Base-by-base conservation (phyloP, 2,113 vertebrate species). In the Siphamia tubifer region DNA sequence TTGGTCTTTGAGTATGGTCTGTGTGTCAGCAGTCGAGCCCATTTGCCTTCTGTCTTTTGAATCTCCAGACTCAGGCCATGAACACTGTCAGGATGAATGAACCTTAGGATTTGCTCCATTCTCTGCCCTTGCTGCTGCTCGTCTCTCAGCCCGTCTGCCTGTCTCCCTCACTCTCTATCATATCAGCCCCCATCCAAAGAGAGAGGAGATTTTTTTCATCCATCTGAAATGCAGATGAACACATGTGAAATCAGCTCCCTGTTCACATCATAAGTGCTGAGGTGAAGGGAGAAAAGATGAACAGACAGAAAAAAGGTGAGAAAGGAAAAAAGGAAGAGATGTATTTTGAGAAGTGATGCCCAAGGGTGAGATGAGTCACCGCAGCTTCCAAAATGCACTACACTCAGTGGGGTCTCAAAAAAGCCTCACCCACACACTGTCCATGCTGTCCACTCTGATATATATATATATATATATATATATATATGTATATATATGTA, bases 341-440 rank as follows among this genome's bases (percentile, higher is more conserved):
- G n/a, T n/a, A n/a, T n/a, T n/a, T n/a, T n/a, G n/a, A n/a, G n/a
- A n/a, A n/a, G n/a, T n/a, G n/a, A n/a, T n/a, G n/a, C n/a, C n/a
- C n/a, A n/a, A 53, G 68, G 74, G 56, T 42, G 38, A 30, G 49
- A 61, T 79, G 76, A 89, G 72, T 85, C 77, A 81, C 30, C 12
- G 9, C 19, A 6, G 8, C 55, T 52, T 67, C 38, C 35, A 7
- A 21, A 69, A 74, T 3, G 6, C 40, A 57, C 51, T 13, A 57
- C 43, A 16, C 68, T 79, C 73, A 35, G 24, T 53, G 52, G 40
- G 58, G 61, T 53, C 63, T 49, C 23, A 16, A 39, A 70, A 70
- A 8, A 19, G 49, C 20, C 25, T 27, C 51, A 60, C 56, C 38
- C 45, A 36, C 30, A 20, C 68, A 21, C 48, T 3, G 3, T 38